These are phyloP conservation scores for Pelochelys cantorii DNA, from an alignment of 2,797 vertebrate genomes.

Conservation along the genomic window DNA sequence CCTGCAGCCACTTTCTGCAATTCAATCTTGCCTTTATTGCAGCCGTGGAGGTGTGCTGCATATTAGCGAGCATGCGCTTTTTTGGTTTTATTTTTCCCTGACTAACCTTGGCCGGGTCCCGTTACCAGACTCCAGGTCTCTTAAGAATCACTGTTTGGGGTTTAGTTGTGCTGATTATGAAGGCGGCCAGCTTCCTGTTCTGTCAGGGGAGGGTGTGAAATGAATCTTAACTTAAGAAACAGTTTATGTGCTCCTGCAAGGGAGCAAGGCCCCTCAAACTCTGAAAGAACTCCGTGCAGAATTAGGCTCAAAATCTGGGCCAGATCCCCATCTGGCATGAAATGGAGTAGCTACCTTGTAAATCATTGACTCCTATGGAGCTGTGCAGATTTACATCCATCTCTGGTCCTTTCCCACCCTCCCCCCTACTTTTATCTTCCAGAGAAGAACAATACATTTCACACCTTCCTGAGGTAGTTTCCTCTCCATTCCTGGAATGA, in stretches of 20 bases:
- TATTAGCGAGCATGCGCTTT: slow-evolving; percentile 52
- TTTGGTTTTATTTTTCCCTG: neutral
- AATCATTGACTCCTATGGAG: accelerated
- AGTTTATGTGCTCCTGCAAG: neutral
- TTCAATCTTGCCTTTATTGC: slow-evolving; percentile 78
- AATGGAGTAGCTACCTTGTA: accelerated
- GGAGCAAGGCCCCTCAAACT: neutral
- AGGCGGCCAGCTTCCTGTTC: neutral
- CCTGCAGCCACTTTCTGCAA: slow-evolving; percentile 77
- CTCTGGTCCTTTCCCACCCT: slow-evolving; percentile 2
- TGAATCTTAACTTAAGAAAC: neutral
- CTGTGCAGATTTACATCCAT: neutral
- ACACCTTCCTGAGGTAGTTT: slow-evolving; percentile 65
- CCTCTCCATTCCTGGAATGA: slow-evolving; percentile 66
- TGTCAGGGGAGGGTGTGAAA: neutral
- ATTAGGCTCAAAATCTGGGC: neutral
- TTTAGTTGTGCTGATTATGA: accelerated
- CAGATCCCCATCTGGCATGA: accelerated
- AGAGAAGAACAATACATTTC: slow-evolving; percentile 61
- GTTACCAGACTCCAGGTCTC: slow-evolving; percentile 6
- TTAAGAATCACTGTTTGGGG: neutral
- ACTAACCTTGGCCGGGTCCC: slow-evolving; percentile 66
- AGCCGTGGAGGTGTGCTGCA: slow-evolving; percentile 43
- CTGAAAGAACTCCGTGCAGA: accelerated
- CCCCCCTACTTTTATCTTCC: slow-evolving; percentile 46